Conservation (phyloP, 2,113 vertebrate species). For the Nannospalax galili region DNA sequence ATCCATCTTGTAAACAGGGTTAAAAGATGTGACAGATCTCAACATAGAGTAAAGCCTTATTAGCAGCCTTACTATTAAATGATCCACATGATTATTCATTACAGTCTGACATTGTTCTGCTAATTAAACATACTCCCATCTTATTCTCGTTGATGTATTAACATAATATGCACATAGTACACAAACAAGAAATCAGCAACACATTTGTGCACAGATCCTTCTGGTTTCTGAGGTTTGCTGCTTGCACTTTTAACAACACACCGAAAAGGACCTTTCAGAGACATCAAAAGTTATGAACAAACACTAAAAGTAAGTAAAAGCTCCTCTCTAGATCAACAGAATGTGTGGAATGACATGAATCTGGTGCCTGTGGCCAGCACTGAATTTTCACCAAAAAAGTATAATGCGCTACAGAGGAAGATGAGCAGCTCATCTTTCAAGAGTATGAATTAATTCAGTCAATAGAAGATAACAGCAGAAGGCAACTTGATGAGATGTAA, state of each 20-base stretch:
- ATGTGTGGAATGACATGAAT: accelerated
- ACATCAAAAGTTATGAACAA: background rate
- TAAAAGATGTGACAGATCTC: background rate
- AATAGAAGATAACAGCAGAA: background rate
- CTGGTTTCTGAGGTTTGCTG: background rate
- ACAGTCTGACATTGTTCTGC: background rate
- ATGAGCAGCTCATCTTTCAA: background rate
- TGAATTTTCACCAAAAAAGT: background rate
- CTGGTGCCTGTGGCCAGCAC: background rate
- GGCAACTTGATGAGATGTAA: background rate
- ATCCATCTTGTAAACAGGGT: background rate
- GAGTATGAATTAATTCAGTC: background rate
- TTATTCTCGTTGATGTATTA: background rate
- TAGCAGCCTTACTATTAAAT: background rate
- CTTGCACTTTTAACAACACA: background rate
- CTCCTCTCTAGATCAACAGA: background rate
- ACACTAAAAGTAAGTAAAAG: background rate
- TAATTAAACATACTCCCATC: background rate
- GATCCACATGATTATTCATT: background rate
- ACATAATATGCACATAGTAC: background rate
- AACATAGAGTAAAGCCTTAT: background rate
- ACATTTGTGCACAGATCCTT: background rate
- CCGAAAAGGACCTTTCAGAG: background rate
- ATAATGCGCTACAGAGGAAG: background rate
- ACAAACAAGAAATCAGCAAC: background rate